Conservation (phyloP, 2,113 vertebrate species). For the Phyllostomus discolor region DNA sequence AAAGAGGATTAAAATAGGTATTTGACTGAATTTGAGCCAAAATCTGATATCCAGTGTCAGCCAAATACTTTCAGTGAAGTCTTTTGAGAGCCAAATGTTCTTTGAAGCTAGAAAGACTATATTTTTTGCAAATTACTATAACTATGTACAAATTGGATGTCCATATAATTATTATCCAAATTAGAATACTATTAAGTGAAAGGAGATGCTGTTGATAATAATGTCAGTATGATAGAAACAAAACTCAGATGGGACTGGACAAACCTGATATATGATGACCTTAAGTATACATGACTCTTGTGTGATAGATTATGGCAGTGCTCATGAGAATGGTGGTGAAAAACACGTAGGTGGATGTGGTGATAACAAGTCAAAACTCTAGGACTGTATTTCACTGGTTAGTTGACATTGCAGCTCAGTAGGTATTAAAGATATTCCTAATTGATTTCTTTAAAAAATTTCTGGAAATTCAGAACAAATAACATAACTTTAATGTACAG, state of each 20-base stretch:
- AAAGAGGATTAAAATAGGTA: slow-evolving; percentile 60
- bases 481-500: neutral
- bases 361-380: neutral
- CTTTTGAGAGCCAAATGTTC: slow-evolving; percentile 50
- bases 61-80: slow-evolving; percentile 63
- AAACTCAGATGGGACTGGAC: neutral
- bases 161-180: slow-evolving; percentile 24
- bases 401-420: neutral
- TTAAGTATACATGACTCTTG: neutral
- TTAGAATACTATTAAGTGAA: neutral
- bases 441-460: neutral
- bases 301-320: neutral
- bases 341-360: neutral
- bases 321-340: neutral
- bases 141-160: slow-evolving; percentile 16
- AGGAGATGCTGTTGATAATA: neutral
- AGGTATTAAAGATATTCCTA: neutral
- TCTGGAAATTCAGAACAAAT: slow-evolving; percentile 8
- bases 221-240: neutral
- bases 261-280: neutral
- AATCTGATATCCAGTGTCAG: slow-evolving; percentile 55
- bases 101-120: slow-evolving; percentile 37
- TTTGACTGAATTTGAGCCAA: slow-evolving; percentile 51
- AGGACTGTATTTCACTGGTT: neutral
- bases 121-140: slow-evolving; percentile 42